Evolutionary conservation across 2,888 invertebrate genomes (phyloP), one percentile per base, ranked within the genome.

Genomic region (Megastigmus dorsalis): DNA sequence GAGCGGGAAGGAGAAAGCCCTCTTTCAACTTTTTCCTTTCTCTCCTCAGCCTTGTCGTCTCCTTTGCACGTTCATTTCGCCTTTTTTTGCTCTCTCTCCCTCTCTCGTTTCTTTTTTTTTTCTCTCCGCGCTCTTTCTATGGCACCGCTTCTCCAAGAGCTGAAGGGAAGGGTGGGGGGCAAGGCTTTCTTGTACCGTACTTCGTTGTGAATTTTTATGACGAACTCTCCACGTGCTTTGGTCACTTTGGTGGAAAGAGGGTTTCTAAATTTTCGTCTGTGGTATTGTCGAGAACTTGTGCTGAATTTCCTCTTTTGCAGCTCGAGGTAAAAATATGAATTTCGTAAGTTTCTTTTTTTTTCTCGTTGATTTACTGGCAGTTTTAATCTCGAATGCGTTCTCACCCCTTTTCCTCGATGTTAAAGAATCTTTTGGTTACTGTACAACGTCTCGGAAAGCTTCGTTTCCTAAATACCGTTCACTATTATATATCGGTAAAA

Each of bases 21-120:
- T 54, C 67, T 50, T 41, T 60, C 60, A 73, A 81, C 79, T 82
- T 80, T 70, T 83, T 80, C 55, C 63, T 71, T 71, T 55, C 65
- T 52, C 23, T n/a, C 41, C 23, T 28, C 65, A 9, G 41, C 38
- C 15, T 43, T 59, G 43, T 69, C 68, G 55, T 63, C 38, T 50
- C 67, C 68, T 66, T 52, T 30, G 43, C 28, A 54, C 69, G 9
- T 54, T 50, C 28, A 15, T 65, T 13, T 45, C 36, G 10, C 18
- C 5, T 52, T 28, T n/a, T 38, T 50, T 50, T 4, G 1, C 30
- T 55, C n/a, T 30, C 43, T 20, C 18, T 28, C 50, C 52, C 36
- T 10, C n/a, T 9, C 30, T 23, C 43, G n/a, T 59, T 57, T 65
- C 26, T 28, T 30, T 18, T 41, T 30, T 15, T 54, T 23, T 36